Evolutionary conservation across 2,113 vertebrate genomes (phyloP).

Genomic region (Falcunculus frontatus): DNA sequence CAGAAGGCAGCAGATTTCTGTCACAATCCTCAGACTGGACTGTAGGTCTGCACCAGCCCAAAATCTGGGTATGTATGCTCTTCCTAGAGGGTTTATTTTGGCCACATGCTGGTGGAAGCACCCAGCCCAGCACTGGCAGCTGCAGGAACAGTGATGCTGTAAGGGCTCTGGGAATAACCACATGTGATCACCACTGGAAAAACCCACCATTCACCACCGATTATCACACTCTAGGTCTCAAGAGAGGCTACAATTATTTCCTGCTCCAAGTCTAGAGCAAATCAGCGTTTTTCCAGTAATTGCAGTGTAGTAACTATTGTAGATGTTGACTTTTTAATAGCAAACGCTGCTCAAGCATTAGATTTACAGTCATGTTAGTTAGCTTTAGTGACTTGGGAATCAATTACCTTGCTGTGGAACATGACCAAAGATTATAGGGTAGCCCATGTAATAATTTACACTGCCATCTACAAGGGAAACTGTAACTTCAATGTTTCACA

Average conservation of each 20-base stretch:
- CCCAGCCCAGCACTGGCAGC: neutral
- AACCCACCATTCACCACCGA: conserved; percentile 1
- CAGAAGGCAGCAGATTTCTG: neutral
- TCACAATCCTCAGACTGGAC: neutral
- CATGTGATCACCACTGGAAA: neutral
- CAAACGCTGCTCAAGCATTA: conserved; percentile 30
- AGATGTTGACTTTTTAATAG: conserved; percentile 56
- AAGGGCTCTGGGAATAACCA: neutral
- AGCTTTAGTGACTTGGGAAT: conserved; percentile 56
- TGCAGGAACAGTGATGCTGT: neutral
- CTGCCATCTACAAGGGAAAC: conserved; percentile 20
- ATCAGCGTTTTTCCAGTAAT: conserved; percentile 33
- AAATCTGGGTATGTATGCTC: neutral
- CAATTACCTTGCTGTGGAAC: conserved; percentile 39
- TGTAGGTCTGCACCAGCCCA: neutral
- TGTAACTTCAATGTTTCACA: neutral
- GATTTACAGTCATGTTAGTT: conserved; percentile 48
- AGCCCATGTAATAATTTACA: conserved; percentile 20
- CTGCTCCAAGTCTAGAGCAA: conserved; percentile 14
- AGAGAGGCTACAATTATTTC: conserved; percentile 29
- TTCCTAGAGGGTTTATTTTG: neutral
- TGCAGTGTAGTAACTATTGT: conserved; percentile 23
- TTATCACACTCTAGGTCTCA: neutral
- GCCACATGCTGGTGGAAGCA: neutral
- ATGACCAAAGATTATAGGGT: conserved; percentile 53